A percentile compares a stretch with the other conserved stretches of the same genome.
phyloP scores from a whole-genome alignment of 2,888 invertebrate species.

The Pemphredon lugubris region DNA sequence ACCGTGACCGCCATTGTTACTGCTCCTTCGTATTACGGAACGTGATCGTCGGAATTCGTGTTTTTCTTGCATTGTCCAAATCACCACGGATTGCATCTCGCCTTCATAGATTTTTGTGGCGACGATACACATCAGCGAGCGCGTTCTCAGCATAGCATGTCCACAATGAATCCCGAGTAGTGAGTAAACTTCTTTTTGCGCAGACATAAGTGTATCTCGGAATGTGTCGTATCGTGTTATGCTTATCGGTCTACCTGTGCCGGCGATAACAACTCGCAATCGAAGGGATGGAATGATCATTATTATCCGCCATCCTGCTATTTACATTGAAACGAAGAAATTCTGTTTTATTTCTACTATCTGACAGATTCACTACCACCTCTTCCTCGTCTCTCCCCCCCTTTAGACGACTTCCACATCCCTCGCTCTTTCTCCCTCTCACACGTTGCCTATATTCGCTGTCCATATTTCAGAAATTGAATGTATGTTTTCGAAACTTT shows the following conservation, averaged over 20 bases:
- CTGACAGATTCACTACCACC: slow-evolving; percentile 60
- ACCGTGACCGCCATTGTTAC: slow-evolving; percentile 78
- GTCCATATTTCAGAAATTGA: slow-evolving; percentile 51
- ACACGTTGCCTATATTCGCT: slow-evolving; percentile 12
- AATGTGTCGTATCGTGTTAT: slow-evolving; percentile 29
- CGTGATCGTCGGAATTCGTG: slow-evolving; percentile 59
- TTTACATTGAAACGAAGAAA: slow-evolving; percentile 8
- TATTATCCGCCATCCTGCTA: not conserved
- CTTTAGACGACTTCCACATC: not conserved
- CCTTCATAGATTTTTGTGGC: slow-evolving; percentile 24
- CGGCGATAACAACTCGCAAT: not conserved
- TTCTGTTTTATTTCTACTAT: slow-evolving; percentile 27
- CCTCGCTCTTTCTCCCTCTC: not conserved
- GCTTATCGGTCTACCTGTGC: slow-evolving; percentile 12
- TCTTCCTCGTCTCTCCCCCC: slow-evolving; percentile 20
- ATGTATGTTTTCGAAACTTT: slow-evolving; percentile 33
- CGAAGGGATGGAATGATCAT: not conserved
- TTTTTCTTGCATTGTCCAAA: slow-evolving; percentile 43
- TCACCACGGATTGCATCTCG: slow-evolving; percentile 24
- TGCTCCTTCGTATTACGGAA: slow-evolving; percentile 64
- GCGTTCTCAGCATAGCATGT: slow-evolving; percentile 77
- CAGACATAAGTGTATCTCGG: slow-evolving; percentile 53
- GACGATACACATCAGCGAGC: slow-evolving; percentile 38
- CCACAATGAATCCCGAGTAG: slow-evolving; percentile 82
- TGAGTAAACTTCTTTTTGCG: slow-evolving; percentile 75